Evolutionary conservation across 2,797 vertebrate genomes (phyloP), one percentile per base, ranked within the genome.

Genomic region (Urocyon cinereoargenteus): DNA sequence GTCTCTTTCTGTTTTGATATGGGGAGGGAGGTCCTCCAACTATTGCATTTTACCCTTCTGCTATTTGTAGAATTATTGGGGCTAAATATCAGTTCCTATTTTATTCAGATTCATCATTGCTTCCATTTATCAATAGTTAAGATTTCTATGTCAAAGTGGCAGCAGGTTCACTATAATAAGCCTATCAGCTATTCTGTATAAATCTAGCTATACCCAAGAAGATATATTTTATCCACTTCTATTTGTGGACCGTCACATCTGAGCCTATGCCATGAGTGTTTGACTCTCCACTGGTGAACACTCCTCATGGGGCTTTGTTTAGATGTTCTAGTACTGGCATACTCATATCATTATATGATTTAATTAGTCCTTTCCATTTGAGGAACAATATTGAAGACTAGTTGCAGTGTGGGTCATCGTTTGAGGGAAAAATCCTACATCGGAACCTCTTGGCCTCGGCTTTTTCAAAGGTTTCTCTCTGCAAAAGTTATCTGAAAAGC

Each of bases 401-500:
- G 59, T n/a, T 94, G 21, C 19, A 21, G 57, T 55, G 10, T 86
- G 40, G 2, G 26, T 84, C 64, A 81, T 57, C 66, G 68, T 92
- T 72, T 90, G 36, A 59, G 10, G 57, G 21, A 92, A 87, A 5
- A 84, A 28, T 59, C 15, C 51, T 90, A 8, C 40, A 86, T 1
- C 53, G n/a, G 53, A 87, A 81, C 49, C 66, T 90, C 94, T 88
- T 90, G n/a, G 62, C 9, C 14, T 28, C 34, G 92, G 73, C 57
- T 94, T 94, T 96, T 77, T 79, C 61, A 91, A 94, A 95, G n/a
- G 18, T 53, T 91, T 94, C 36, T 84, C 28, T 26, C 57, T 21
- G 45, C 7, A 83, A 78, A 36, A 93, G 49, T 88, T 57, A 70
- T 89, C 73, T 83, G 62, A 88, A 94, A 96, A 79, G 2, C 3